Percentiles rank a stretch among this genome's conserved stretches.
Evolutionary conservation across 92 coral and sea anemone species (phyloP).

Genomic region (Anthopleura xanthogrammica): DNA sequence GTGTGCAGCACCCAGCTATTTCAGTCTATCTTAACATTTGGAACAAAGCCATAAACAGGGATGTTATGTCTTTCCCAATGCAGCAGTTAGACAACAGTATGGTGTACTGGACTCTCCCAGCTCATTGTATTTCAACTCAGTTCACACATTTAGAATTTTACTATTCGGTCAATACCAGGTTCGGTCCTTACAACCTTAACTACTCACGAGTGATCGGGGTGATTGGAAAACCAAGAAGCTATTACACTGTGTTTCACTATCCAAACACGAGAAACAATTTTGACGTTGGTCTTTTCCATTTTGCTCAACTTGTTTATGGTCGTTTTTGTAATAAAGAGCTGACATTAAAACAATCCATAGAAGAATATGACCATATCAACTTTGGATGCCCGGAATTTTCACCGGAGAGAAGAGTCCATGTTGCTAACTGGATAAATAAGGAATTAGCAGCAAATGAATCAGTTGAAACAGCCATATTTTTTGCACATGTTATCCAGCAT

Average conservation of each 20-base stretch:
- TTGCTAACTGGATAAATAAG: slow-evolving; percentile 9
- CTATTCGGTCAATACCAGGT: not conserved
- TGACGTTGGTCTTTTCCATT: not conserved
- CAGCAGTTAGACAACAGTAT: not conserved
- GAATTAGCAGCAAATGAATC: not conserved
- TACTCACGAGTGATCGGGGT: not conserved
- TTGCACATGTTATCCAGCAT: slow-evolving; percentile 26
- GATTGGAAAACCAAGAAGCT: slow-evolving; percentile 14
- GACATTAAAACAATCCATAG: not conserved
- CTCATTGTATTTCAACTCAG: not conserved
- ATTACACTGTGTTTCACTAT: slow-evolving; percentile 12
- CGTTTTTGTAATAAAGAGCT: slow-evolving; percentile 3
- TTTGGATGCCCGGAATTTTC: slow-evolving; percentile 4
- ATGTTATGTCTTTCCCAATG: not conserved
- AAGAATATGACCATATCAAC: slow-evolving; percentile 12
- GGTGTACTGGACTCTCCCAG: slow-evolving; percentile 13
- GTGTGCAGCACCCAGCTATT: not conserved
- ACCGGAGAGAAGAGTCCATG: not conserved
- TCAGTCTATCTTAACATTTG: not conserved
- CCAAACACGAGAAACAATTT: not conserved
- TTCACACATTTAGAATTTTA: not conserved
- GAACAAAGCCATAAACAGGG: not conserved
- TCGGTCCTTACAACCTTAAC: not conserved
- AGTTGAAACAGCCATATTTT: not conserved
- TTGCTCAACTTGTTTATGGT: slow-evolving; percentile 7